These are phyloP conservation scores for Chelonus formosanus DNA, from an alignment of 2,888 invertebrate species.

Conservation along the genomic window DNA sequence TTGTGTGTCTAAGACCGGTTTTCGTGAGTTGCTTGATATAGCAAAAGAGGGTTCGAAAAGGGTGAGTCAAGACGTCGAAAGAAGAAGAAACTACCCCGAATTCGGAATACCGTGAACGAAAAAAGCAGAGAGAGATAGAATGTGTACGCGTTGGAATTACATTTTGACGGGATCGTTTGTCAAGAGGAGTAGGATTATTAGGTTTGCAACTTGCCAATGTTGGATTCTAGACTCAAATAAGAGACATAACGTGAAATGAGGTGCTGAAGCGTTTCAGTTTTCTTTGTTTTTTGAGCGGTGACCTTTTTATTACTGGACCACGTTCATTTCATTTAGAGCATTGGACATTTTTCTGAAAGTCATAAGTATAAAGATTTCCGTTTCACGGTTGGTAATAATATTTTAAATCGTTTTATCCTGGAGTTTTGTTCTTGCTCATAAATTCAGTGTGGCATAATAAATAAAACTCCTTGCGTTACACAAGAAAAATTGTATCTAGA, in stretches of 20 bases:
- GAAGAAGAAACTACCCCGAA: conserved; percentile 49
- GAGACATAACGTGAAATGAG: conserved; percentile 28
- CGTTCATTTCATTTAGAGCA: conserved; percentile 35
- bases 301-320: not conserved
- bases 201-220: conserved; percentile 58
- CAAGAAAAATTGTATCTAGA: too few species aligned
- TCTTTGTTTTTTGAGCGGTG: conserved; percentile 9
- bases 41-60: conserved; percentile 41
- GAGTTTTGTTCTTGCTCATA: too few species aligned
- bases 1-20: conserved; percentile 36
- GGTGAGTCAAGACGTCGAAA: conserved; percentile 35
- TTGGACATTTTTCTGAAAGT: conserved; percentile 46
- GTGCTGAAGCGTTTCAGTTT: conserved; percentile 28
- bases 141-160: conserved; percentile 56
- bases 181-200: conserved; percentile 61
- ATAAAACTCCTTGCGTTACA: too few species aligned
- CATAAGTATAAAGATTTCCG: too few species aligned
- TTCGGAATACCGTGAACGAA: conserved; percentile 40
- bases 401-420: too few species aligned
- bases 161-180: conserved; percentile 63
- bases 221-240: conserved; percentile 48
- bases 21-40: conserved; percentile 36
- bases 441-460: too few species aligned
- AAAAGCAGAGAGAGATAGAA: not conserved
- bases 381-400: too few species aligned